phyloP scores from a whole-genome alignment of 2,113 vertebrate genomes.

The Anguilla japonica region DNA sequence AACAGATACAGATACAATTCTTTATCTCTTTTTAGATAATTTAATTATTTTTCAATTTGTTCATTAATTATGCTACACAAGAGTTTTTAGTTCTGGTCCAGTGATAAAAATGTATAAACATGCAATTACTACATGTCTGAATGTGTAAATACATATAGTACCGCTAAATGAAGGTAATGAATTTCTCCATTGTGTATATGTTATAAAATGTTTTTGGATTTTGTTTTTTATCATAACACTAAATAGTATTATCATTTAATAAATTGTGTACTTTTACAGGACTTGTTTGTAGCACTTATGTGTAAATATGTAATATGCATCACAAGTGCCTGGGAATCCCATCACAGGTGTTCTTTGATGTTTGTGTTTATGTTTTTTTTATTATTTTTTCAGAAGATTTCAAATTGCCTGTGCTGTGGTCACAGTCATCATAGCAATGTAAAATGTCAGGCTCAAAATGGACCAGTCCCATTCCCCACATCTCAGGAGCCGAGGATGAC shows the following conservation, averaged over 20 bases:
- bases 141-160: slow-evolving; percentile 26
- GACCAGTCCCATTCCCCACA: background rate
- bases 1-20: slow-evolving; percentile 6
- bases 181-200: slow-evolving; percentile 42
- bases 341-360: slow-evolving; percentile 54
- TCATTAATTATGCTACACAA: background rate
- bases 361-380: slow-evolving; percentile 25
- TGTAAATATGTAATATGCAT: slow-evolving; percentile 57
- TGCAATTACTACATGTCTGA: background rate
- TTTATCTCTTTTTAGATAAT: no score
- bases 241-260: slow-evolving; percentile 21
- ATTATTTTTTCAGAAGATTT: slow-evolving; percentile 36
- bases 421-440: slow-evolving; percentile 30
- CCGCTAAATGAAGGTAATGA: slow-evolving; percentile 68
- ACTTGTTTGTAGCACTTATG: slow-evolving; percentile 60
- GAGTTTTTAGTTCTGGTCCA: background rate
- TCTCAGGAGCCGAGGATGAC: slow-evolving; percentile 15
- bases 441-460: background rate
- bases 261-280: slow-evolving; percentile 20
- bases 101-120: background rate
- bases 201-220: slow-evolving; percentile 40
- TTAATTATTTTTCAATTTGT: background rate
- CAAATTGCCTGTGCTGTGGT: slow-evolving; percentile 33
- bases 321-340: slow-evolving; percentile 62
- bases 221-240: slow-evolving; percentile 35